Evolutionary conservation across 2,888 invertebrate genomes (phyloP), one percentile per base, ranked within the genome.

Genomic region (Itoplectis maculator): DNA sequence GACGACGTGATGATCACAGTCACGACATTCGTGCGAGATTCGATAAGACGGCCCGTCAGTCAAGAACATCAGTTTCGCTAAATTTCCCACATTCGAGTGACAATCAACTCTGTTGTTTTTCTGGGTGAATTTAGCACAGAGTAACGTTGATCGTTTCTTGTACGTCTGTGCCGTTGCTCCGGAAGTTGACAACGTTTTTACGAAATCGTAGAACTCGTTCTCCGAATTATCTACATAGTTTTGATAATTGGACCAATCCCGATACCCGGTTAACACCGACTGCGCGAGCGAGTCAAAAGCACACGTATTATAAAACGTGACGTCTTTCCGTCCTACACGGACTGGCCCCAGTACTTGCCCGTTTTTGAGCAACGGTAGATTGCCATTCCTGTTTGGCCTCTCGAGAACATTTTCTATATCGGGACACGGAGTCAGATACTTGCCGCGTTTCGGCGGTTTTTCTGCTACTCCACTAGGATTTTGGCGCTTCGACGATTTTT

Each of bases 261-360:
- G 70, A 18, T 63, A 75, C 7, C 54, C 74, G 11, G 35, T 47
- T 35, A 79, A 15, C 35, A 79, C 42, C 8, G 68, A 68, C 29
- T 79, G 79, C n/a, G 59, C 47, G 6, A 79, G 0, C 13, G 66
- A 61, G 54, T 79, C 79, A n/a, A 80, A 63, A 2, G 80, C 20
- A 18, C 80, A 80, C 11, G 75, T 70, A n/a, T 80, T 80, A 7
- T 42, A 15, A 7, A 75, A 47, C 11, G 47, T 69, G n/a, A 70
- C 20, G n/a, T 45, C 9, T 54, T 54, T 68, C 1, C 47, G 40
- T 4, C 6, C 42, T 11, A 76, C 37, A n/a, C 45, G 61, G 9
- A 76, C 61, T 20, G 65, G 65, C 15, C 35, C 20, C 23, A 66
- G 47, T 0, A 29, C 7, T 13, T 51, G 29, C 11, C 75, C 80